Percentiles rank a stretch among this genome's conserved stretches.
phyloP scores from a whole-genome alignment of 2,888 invertebrate species.

The Himalopsyche japonica region DNA sequence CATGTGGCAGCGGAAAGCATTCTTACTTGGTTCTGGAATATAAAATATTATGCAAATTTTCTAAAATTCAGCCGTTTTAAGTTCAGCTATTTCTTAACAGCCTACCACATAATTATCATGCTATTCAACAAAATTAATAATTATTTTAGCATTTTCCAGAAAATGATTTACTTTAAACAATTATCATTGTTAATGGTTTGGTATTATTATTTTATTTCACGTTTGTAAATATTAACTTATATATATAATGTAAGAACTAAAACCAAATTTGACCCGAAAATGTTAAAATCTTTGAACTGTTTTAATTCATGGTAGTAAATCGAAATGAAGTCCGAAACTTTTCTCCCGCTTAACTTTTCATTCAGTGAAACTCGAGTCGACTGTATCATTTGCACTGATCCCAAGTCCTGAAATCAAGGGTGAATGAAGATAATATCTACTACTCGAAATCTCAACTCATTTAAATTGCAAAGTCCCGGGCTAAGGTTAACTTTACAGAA shows the following conservation, averaged over 20 bases:
- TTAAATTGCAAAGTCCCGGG: slow-evolving; percentile 21
- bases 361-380: slow-evolving; percentile 3
- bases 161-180: too few species aligned
- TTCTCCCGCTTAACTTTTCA: slow-evolving; percentile 23
- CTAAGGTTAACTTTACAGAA: background rate
- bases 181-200: too few species aligned
- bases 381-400: slow-evolving; percentile 4
- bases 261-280: too few species aligned
- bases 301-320: slow-evolving; percentile 14
- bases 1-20: background rate
- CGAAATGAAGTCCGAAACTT: slow-evolving; percentile 23
- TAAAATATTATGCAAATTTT: background rate
- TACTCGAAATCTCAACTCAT: slow-evolving; percentile 6
- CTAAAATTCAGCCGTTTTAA: too few species aligned
- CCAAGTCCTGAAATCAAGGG: slow-evolving; percentile 11
- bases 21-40: background rate
- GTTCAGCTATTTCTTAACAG: too few species aligned
- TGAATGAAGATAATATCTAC: slow-evolving; percentile 19
- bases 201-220: too few species aligned
- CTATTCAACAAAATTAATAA: too few species aligned
- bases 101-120: too few species aligned
- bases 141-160: too few species aligned
- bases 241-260: too few species aligned
- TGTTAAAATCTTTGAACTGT: background rate
- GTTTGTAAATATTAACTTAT: too few species aligned